A percentile compares a stretch with the other conserved stretches of the same genome.
Evolutionary conservation across 2,888 invertebrate genomes (phyloP).

Genomic region (Latheticus oryzae): DNA sequence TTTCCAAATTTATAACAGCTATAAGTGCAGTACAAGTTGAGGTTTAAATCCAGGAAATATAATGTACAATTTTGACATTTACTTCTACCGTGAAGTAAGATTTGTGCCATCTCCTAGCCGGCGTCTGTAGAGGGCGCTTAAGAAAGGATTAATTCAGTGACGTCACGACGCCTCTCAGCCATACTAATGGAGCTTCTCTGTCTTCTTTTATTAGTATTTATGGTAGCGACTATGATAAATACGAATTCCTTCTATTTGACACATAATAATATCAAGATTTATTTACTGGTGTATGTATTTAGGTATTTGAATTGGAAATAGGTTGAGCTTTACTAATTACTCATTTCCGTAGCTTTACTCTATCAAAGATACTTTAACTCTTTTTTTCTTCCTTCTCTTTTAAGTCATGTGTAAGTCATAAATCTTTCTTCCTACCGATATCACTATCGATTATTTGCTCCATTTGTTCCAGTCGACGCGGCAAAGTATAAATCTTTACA

Average conservation of each 20-base stretch:
- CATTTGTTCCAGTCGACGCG: constrained; percentile 63
- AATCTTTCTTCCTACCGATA: constrained; percentile 61
- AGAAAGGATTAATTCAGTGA: constrained; percentile 40
- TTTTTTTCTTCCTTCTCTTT: constrained; percentile 43
- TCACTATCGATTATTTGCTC: constrained; percentile 65
- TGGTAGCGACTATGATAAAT: constrained; percentile 28
- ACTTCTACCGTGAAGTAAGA: constrained; percentile 25
- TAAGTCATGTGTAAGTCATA: constrained; percentile 56
- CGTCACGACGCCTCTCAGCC: constrained; percentile 38
- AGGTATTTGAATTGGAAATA: constrained; percentile 30
- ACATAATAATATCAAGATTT: constrained; percentile 40
- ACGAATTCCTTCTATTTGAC: constrained; percentile 34
- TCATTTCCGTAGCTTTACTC: constrained; percentile 32
- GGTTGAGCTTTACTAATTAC: constrained; percentile 41
- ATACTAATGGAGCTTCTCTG: constrained; percentile 41
- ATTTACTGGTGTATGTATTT: constrained; percentile 32
- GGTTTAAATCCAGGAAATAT: no score
- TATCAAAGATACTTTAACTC: constrained; percentile 16
- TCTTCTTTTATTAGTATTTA: constrained; percentile 46
- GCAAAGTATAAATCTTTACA: constrained; percentile 63
- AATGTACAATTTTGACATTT: constrained; percentile 28
- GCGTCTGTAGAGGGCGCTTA: constrained; percentile 38
- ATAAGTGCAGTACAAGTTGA: not conserved
- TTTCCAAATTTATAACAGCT: not conserved
- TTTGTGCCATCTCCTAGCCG: constrained; percentile 23